These are phyloP conservation scores for Fabriciana adippe DNA, from an alignment of 2,888 invertebrate species.

Conservation along the genomic window DNA sequence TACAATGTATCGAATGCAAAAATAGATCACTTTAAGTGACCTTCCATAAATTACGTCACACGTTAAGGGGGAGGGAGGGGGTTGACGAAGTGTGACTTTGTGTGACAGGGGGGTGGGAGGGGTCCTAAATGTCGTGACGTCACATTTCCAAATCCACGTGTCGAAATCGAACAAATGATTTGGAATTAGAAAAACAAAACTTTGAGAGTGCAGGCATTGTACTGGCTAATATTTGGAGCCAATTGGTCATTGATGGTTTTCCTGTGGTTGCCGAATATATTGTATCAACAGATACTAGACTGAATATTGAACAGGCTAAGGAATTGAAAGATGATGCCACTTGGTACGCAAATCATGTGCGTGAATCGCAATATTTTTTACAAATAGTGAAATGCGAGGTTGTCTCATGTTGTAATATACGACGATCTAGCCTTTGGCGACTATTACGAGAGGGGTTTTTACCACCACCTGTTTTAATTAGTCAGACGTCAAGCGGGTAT, in stretches of 20 bases:
- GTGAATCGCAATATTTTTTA: constrained; percentile 38
- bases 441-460: constrained; percentile 38
- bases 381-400: constrained; percentile 40
- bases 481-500: constrained; percentile 36
- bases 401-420: constrained; percentile 33
- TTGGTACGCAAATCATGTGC: constrained; percentile 37
- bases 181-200: constrained; percentile 27
- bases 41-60: too few relatives aligned
- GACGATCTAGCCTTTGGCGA: constrained; percentile 37
- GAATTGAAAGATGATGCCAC: constrained; percentile 47
- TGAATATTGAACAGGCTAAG: constrained; percentile 30
- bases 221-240: constrained; percentile 22
- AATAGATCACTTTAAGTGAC: too few relatives aligned
- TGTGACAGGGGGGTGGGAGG: too few relatives aligned
- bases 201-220: constrained; percentile 27
- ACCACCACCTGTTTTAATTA: constrained; percentile 41
- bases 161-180: constrained; percentile 20
- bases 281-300: constrained; percentile 32
- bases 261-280: constrained; percentile 37
- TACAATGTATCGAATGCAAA: too few relatives aligned
- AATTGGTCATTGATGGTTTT: constrained; percentile 35
- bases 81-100: too few relatives aligned
- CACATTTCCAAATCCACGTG: too few relatives aligned
- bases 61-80: too few relatives aligned
- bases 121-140: too few relatives aligned